Base-by-base conservation (phyloP, 2,113 vertebrate species). In the Pseudorhombus dupliciocellatus region DNA sequence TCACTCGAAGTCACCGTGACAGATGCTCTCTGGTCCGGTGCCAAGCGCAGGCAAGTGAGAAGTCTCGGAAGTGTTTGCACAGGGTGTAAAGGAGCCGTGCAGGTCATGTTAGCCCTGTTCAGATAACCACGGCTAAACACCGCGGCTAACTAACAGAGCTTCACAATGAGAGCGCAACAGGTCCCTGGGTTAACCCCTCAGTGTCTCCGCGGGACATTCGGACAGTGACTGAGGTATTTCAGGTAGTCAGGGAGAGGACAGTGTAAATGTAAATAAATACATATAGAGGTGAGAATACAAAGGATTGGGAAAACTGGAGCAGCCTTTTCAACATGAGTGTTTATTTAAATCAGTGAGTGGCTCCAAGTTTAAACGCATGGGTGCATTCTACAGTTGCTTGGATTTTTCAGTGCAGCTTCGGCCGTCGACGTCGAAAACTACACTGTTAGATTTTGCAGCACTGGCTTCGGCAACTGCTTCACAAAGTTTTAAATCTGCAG, bases 41-140 rank as follows among this genome's bases (percentile, higher is more conserved):
- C 90, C 90, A 93, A 89, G 75, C 11, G 59, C 70, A 59, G 73
- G 83, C 78, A 88, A 88, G 84, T 89, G 90, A 91, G 88, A 91
- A 85, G 89, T 89, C 84, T 90, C 83, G 73, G 87, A 91, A 90
- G 89, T 89, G 86, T 87, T 88, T 70, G 18, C 67, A 83, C 57
- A 24, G 58, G 73, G 72, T 89, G 87, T 89, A 84, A 90, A 81
- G 85, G 83, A 90, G 84, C 62, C 86, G 55, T 75, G 67, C 84
- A 80, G 74, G 86, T 90, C 88, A 79, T 85, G 88, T 92, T 81
- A 85, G 66, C 68, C 71, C 81, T 83, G 85, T 88, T 87, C 80
- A 72, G 83, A 91, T 89, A 90, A 90, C 87, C 84, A 81, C 42
- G 48, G 83, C 70, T 86, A 90, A 90, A 87, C 66, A 80, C 75